Base-by-base conservation (phyloP, 1,140 invertebrate species). In the Psix sp. region DNA sequence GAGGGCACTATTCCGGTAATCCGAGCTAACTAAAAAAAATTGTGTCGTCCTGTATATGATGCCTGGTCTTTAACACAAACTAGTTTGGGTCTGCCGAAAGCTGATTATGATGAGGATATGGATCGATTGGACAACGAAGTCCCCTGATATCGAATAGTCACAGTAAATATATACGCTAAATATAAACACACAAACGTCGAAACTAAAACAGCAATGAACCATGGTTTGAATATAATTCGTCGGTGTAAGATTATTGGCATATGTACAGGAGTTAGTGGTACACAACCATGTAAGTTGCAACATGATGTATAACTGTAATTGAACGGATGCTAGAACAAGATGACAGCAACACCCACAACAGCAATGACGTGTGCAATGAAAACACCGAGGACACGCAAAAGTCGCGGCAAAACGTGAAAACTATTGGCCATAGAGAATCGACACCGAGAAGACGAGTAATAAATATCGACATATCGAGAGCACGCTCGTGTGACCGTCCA, bases 341-440 rank as follows among this genome's bases (percentile, higher is more conserved):
- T 52, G 68, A 82, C 60, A 72, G 74, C 51, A 77, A 84, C 77
- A 82, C 51, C 73, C 75, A 80, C 40, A 79, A 82, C 73, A 84
- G 75, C 78, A 78, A 72, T 68, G 67, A 84, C 52, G 71, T 82
- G 73, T 82, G 67, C 80, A 80, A 84, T 62, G 77, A 68, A 57
- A 79, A 82, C 70, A 78, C 43, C 33, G 46, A 71, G 36, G 66
- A 62, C 40, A 78, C 24, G 72, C 33, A 73, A 70, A 43, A 56
- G 59, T 35, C 57, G 46, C 59, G 40, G n/a, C 26, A 43, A 46
- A 60, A 60, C 3, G 56, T 54, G 48, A 68, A 52, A 52, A 62
- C 48, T 54, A 62, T 70, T 60, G 40, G 35, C 56, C 48, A 70
- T 48, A 54, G 56, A 62, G 26, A 62, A 24, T 62, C 56, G 42